These are phyloP conservation scores for Thripadectes ignobilis DNA, from an alignment of 2,797 vertebrate species.

Conservation along the genomic window DNA sequence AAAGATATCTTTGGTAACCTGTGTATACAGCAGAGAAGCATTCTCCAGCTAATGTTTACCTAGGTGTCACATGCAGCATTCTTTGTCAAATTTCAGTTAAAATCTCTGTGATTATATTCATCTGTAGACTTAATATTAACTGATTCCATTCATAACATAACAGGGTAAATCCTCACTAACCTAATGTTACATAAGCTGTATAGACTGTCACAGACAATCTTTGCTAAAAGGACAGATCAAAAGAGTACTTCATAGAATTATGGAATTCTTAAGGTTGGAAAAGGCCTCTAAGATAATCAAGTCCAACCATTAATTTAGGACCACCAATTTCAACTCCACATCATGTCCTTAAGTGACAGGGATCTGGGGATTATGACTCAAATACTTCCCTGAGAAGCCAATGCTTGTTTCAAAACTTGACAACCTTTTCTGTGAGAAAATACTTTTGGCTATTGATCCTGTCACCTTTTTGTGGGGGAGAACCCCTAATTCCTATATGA, in stretches of 20 bases:
- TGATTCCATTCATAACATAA: slow-evolving; percentile 24
- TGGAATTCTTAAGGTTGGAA: background rate
- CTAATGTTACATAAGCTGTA: slow-evolving; percentile 16
- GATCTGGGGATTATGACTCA: background rate
- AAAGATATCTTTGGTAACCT: background rate
- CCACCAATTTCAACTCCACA: background rate
- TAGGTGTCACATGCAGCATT: background rate
- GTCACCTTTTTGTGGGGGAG: rapidly evolving
- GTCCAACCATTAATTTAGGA: background rate
- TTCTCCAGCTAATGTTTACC: background rate
- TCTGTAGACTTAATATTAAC: slow-evolving; percentile 1
- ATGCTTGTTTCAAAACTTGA: background rate
- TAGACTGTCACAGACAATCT: slow-evolving; percentile 41
- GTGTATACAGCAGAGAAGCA: background rate
- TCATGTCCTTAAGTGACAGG: rapidly evolving
- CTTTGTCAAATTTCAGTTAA: slow-evolving; percentile 20
- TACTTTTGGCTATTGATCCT: too few relatives aligned
- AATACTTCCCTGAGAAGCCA: background rate
- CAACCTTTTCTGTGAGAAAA: background rate
- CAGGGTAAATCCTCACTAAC: slow-evolving; percentile 27
- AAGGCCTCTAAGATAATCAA: background rate
- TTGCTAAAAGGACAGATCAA: slow-evolving; percentile 26
- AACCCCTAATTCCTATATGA: rapidly evolving
- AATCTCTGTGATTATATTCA: slow-evolving; percentile 8
- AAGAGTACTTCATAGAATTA: background rate